Evolutionary conservation across 2,888 invertebrate species (phyloP).

Genomic region (Erebia aethiops): DNA sequence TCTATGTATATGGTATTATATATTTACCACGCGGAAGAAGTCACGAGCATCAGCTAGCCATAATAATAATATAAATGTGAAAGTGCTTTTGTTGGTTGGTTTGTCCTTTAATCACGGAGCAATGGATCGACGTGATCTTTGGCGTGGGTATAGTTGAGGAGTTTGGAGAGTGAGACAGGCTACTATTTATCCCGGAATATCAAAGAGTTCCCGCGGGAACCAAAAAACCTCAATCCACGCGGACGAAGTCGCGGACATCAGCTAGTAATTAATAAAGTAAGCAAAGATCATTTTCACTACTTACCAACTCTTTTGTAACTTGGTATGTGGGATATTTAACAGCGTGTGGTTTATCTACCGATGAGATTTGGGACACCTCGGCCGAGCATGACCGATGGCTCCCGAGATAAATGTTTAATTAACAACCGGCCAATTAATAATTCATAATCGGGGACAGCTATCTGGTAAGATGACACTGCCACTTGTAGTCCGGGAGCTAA

Average conservation of each 20-base stretch:
- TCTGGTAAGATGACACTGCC: conserved; percentile 5
- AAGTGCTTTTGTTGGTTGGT: too few relatives aligned
- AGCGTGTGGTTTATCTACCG: conserved; percentile 1
- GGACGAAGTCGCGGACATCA: background rate
- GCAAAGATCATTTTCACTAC: too few relatives aligned
- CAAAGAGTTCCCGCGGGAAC: background rate
- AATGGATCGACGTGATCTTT: too few relatives aligned
- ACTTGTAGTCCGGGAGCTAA: conserved; percentile 1
- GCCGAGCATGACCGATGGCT: conserved; percentile 15
- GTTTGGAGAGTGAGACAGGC: background rate
- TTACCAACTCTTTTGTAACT: background rate
- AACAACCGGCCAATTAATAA: conserved; percentile 25
- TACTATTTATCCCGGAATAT: background rate
- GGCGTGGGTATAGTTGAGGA: too few relatives aligned
- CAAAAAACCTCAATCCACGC: background rate
- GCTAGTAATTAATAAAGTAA: background rate
- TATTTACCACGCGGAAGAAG: too few relatives aligned
- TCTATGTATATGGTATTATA: too few relatives aligned
- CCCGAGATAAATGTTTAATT: conserved; percentile 23
- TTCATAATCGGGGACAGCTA: conserved; percentile 18
- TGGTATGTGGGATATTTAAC: background rate
- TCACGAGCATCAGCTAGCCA: too few relatives aligned
- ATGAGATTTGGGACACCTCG: conserved; percentile 11
- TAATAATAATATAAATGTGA: too few relatives aligned
- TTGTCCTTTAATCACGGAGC: too few relatives aligned